Conservation (phyloP, 2,888 invertebrate genomes). For the Mellilla xanthometata region DNA sequence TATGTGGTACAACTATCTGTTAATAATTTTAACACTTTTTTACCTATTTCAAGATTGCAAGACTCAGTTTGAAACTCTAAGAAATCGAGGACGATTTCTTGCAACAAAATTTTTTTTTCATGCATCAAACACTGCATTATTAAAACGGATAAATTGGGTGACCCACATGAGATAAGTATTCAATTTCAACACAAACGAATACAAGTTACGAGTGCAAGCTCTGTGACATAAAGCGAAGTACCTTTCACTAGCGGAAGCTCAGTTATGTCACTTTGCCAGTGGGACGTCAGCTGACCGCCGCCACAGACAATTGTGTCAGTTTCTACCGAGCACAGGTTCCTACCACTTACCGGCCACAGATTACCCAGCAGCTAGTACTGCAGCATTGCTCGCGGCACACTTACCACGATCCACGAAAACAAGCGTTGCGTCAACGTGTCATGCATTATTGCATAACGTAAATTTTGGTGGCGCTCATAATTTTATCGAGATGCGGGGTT, state of each 20-base stretch:
- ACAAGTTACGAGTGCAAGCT: conserved; percentile 29
- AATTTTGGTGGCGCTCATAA: conserved; percentile 45
- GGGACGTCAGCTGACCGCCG: conserved; percentile 69
- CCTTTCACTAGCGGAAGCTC: conserved; percentile 75
- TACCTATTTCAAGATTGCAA: too few relatives aligned
- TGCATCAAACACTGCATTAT: conserved; percentile 5
- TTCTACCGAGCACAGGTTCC: too few relatives aligned
- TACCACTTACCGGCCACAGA: conserved; percentile 2
- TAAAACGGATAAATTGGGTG: conserved; percentile 16
- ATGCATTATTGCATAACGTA: conserved; percentile 65
- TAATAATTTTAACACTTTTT: too few relatives aligned
- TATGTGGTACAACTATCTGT: too few relatives aligned
- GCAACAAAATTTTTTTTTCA: not conserved
- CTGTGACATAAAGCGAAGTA: conserved; percentile 40
- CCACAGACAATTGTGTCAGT: too few relatives aligned
- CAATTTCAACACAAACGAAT: conserved; percentile 20
- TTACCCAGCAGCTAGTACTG: conserved; percentile 7
- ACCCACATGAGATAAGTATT: conserved; percentile 20
- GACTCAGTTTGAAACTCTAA: too few relatives aligned
- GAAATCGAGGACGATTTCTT: too few relatives aligned
- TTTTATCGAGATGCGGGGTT: conserved; percentile 35
- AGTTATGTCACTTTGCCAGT: conserved; percentile 70
- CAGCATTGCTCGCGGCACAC: conserved; percentile 55
- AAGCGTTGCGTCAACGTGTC: conserved; percentile 73
- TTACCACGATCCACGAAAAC: conserved; percentile 77